Evolutionary conservation across 2,888 invertebrate species (phyloP).

Genomic region (Cheilosia scutellata): DNA sequence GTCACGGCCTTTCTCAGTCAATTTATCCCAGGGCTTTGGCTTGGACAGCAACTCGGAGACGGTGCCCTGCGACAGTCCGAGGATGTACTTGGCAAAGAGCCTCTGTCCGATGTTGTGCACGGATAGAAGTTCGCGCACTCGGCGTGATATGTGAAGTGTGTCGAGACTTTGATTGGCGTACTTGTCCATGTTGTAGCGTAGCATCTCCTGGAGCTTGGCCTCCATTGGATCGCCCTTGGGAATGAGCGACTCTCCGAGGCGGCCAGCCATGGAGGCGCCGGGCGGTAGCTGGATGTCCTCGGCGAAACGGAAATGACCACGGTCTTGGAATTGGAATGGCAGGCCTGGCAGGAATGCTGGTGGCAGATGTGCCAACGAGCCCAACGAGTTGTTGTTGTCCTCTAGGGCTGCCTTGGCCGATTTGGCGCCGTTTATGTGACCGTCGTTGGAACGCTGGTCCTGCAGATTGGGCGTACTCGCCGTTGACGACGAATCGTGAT

Average conservation of each 20-base stretch:
- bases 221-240: slow-evolving; percentile 98
- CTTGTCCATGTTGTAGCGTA: slow-evolving; percentile 97
- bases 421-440: slow-evolving; percentile 79
- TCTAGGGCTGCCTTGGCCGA: slow-evolving; percentile 77
- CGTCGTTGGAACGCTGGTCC: slow-evolving; percentile 79
- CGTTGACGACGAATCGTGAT: slow-evolving; percentile 83
- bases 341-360: slow-evolving; percentile 84
- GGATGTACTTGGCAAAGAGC: slow-evolving; percentile 98
- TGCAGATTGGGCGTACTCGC: slow-evolving; percentile 84
- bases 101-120: slow-evolving; percentile 99
- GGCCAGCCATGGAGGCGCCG: slow-evolving; percentile 91
- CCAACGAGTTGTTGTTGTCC: slow-evolving; percentile 81
- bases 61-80: slow-evolving; percentile 98
- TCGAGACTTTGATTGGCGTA: slow-evolving; percentile 97
- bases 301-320: slow-evolving; percentile 92
- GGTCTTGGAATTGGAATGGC: slow-evolving; percentile 93
- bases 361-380: slow-evolving; percentile 82
- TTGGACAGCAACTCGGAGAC: slow-evolving; percentile 99
- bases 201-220: slow-evolving; percentile 95
- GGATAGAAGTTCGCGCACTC: slow-evolving; percentile 96
- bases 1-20: slow-evolving; percentile 99
- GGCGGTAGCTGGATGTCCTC: slow-evolving; percentile 92
- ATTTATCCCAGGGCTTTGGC: slow-evolving; percentile 99
- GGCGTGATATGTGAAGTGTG: slow-evolving; percentile 96
- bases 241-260: slow-evolving; percentile 94